phyloP scores from a whole-genome alignment of 2,888 invertebrate species.

The Conistra vaccinii region DNA sequence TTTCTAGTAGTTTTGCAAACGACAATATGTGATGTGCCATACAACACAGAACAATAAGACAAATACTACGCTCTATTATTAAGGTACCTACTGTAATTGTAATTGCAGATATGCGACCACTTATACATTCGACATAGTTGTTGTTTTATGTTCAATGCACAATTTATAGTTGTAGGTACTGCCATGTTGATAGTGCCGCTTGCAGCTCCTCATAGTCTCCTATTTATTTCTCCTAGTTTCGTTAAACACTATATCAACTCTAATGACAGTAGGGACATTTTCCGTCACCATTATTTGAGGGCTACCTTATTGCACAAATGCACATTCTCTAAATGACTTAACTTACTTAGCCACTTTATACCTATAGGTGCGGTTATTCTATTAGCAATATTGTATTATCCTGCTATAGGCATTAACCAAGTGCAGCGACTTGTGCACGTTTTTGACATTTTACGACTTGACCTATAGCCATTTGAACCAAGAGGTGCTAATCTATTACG shows the following conservation, averaged over 20 bases:
- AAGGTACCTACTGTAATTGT: constrained; percentile 17
- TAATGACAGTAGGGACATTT: not conserved
- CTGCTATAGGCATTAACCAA: constrained; percentile 27
- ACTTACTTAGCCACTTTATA: constrained; percentile 1
- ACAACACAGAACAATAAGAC: constrained; percentile 9
- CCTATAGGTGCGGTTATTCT: constrained; percentile 28
- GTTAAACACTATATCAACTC: not conserved
- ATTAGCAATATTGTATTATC: constrained; percentile 45
- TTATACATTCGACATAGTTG: constrained; percentile 11
- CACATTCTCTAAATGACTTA: constrained; percentile 31
- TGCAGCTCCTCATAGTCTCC: not conserved
- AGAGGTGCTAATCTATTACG: constrained; percentile 35
- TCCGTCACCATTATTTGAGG: not conserved
- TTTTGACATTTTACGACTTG: constrained; percentile 67
- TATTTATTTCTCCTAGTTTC: constrained; percentile 7
- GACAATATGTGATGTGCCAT: constrained; percentile 5
- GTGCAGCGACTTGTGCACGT: constrained; percentile 55
- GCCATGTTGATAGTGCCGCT: not conserved
- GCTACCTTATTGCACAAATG: constrained; percentile 8
- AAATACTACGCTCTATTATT: not conserved
- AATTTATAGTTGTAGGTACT: constrained; percentile 13
- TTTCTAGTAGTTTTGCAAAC: constrained; percentile 29
- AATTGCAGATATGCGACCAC: constrained; percentile 27
- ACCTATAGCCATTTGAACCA: constrained; percentile 53
- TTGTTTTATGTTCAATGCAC: constrained; percentile 13